These are phyloP conservation scores for Lordiphosa andalusiaca DNA, from an alignment of 2,888 invertebrate genomes.

Conservation along the genomic window DNA sequence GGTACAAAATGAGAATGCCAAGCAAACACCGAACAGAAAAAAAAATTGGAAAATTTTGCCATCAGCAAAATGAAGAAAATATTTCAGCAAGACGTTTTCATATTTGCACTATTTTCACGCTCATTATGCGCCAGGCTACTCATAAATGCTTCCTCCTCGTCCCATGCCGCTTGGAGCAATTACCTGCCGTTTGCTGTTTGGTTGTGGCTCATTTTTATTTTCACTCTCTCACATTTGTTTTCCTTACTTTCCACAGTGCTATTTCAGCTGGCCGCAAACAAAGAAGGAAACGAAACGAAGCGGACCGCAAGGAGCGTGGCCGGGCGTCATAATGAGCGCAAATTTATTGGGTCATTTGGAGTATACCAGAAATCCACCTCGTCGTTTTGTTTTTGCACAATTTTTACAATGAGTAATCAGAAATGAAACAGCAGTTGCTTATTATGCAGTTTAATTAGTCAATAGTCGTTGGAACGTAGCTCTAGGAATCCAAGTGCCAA, in stretches of 20 bases:
- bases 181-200: constrained; percentile 48
- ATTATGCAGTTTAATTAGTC: constrained; percentile 73
- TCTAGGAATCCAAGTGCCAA: constrained; percentile 16
- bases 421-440: constrained; percentile 53
- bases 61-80: constrained; percentile 31
- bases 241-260: constrained; percentile 38
- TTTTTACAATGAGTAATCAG: constrained; percentile 7
- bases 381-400: constrained; percentile 12
- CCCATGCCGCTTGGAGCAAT: constrained; percentile 56
- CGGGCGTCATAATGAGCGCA: constrained; percentile 72
- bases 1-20: no score
- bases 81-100: constrained; percentile 43
- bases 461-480: constrained; percentile 46
- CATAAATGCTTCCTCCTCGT: constrained; percentile 31
- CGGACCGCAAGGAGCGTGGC: constrained; percentile 57
- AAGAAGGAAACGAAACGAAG: constrained; percentile 17
- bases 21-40: no score
- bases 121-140: constrained; percentile 61
- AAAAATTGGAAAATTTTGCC: constrained; percentile 12
- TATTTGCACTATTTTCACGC: constrained; percentile 69
- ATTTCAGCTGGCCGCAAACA: constrained; percentile 56
- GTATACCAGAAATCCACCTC: constrained; percentile 65
- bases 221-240: constrained; percentile 58
- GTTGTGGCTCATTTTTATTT: constrained; percentile 39
- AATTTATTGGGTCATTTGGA: constrained; percentile 74